phyloP scores from a whole-genome alignment of 1,140 invertebrate genomes.

The Solenopsis fugax region DNA sequence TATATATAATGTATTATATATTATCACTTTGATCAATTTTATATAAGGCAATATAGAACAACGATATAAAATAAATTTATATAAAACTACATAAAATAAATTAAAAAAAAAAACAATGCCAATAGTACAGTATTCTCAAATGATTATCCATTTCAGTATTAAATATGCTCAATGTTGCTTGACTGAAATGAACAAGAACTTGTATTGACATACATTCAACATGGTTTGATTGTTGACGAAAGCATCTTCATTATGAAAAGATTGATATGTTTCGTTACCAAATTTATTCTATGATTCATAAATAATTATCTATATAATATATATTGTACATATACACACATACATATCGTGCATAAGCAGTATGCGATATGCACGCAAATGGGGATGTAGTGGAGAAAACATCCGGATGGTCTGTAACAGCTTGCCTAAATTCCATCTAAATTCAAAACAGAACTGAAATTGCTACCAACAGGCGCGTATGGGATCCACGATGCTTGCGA shows the following conservation, averaged over 20 bases:
- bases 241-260: background rate
- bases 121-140: conserved; percentile 31
- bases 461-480: conserved; percentile 75
- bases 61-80: background rate
- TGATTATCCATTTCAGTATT: conserved; percentile 9
- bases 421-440: conserved; percentile 82
- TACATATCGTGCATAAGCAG: background rate
- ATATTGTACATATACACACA: background rate
- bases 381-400: background rate
- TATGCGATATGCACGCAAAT: background rate
- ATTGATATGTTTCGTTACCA: background rate
- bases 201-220: background rate
- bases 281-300: background rate
- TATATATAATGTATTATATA: too few species aligned
- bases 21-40: background rate
- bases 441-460: conserved; percentile 81
- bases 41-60: background rate
- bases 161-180: background rate
- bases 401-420: conserved; percentile 70
- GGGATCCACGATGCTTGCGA: conserved; percentile 49
- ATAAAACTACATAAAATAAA: background rate
- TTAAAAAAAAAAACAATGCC: background rate
- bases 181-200: conserved; percentile 42
- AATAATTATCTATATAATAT: background rate
- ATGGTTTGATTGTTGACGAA: background rate